phyloP scores from a whole-genome alignment of 53 echinoderm and acorn worm genomes.

The Holothuria leucospilota region DNA sequence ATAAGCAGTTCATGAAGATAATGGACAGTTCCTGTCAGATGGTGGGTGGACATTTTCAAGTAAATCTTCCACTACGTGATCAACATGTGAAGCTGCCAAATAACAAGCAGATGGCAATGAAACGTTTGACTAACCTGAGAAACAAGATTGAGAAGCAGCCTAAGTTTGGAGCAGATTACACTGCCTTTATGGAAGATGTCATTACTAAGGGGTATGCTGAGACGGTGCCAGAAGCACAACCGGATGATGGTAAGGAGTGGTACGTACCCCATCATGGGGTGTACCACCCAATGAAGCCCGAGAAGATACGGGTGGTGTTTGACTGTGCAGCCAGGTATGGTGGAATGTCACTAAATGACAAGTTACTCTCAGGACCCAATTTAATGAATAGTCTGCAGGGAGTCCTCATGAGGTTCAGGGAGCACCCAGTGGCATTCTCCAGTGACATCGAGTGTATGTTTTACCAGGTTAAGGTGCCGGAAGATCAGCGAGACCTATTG shows the following conservation, averaged over 20 bases:
- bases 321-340: conserved; percentile 56
- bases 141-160: conserved; percentile 46
- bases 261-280: conserved; percentile 78
- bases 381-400: conserved; percentile 67
- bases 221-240: conserved; percentile 40
- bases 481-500: conserved; percentile 57
- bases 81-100: conserved; percentile 34
- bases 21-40: conserved; percentile 45
- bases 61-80: conserved; percentile 59
- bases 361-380: conserved; percentile 67
- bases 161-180: conserved; percentile 50
- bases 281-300: conserved; percentile 57
- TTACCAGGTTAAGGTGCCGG: conserved; percentile 62
- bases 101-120: conserved; percentile 50
- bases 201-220: conserved; percentile 65
- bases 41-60: conserved; percentile 61
- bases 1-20: conserved; percentile 52
- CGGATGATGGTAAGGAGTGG: conserved; percentile 22
- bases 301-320: conserved; percentile 67
- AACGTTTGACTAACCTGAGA: conserved; percentile 38
- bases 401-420: conserved; percentile 62
- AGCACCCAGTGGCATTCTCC: conserved; percentile 47
- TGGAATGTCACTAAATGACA: conserved; percentile 64
- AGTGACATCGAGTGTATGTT: conserved; percentile 74
- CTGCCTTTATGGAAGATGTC: conserved; percentile 59